Base-by-base conservation (phyloP, 2,797 vertebrate species). In the Gymnoscopelus braueri region DNA sequence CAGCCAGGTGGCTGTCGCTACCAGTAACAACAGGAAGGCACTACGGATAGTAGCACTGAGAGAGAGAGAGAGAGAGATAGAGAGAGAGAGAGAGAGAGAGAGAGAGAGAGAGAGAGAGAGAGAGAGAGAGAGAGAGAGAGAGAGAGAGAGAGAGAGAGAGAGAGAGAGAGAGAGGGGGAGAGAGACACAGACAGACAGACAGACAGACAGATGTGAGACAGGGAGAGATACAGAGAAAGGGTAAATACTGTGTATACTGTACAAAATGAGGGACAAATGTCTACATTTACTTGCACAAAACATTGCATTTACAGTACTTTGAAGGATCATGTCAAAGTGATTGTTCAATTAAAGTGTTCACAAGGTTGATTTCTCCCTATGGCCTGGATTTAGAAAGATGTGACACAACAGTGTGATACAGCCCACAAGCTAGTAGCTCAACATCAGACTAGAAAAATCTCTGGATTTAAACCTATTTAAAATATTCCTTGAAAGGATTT, bases 1-100 rank as follows among this genome's bases (percentile, higher is more conserved):
- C 65, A 99, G 93, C 97, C 97, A 99, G 88, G 96, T 95, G 90
- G 95, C 94, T 66, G 96, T 96, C 93, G 96, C 95, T 77, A 99
- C 92, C 82, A 99, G 95, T 80, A 99, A 89, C 71, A 99, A 94
- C 84, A 98, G 90, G 88, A 98, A 97, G 92, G 97, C 96, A 85
- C 95, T 97, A 62, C 96, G 96, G 78, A 98, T 93, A 62, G 95
- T 96, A 71, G 94, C 95, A 91, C 96, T 97, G 92, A 3, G 56
- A 89, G 51, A 87, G 71, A 84, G 74, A 75, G 60, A 90, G 71
- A 83, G 35, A 74, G 3, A 77, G 52, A n/a, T 10, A 75, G 48
- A 63, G 60, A 71, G 56, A 89, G 57, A 10, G 2, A 44, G 83
- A 88, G 23, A 88, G 79, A 81, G 60, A 87, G 72, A 39, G 5